phyloP scores from a whole-genome alignment of 2,888 invertebrate species.

The Phasia obesa region DNA sequence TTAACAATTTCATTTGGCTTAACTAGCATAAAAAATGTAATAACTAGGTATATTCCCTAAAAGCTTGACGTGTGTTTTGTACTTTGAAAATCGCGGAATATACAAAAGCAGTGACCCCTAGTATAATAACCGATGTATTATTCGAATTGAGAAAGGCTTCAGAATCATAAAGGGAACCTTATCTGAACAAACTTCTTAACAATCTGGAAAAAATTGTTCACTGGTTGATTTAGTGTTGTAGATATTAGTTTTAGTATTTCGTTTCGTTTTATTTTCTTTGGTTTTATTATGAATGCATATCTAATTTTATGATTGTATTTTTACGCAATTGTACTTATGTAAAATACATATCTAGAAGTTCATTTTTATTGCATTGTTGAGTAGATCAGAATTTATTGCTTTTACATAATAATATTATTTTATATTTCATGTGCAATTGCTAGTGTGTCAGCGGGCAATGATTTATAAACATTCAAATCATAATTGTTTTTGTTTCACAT shows the following conservation, averaged over 20 bases:
- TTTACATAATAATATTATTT: neutral
- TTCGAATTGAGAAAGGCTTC: no score
- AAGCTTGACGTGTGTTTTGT: no score
- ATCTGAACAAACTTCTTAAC: neutral
- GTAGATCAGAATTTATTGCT: constrained; percentile 62
- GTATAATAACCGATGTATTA: no score
- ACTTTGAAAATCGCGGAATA: no score
- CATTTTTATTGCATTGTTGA: constrained; percentile 43
- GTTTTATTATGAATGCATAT: constrained; percentile 52
- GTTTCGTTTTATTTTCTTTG: constrained; percentile 2
- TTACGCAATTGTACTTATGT: neutral
- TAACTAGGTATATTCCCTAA: no score
- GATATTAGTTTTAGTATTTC: neutral
- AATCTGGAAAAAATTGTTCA: neutral
- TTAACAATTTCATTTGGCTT: neutral
- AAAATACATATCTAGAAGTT: constrained; percentile 48
- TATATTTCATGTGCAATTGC: neutral
- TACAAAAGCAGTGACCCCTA: no score
- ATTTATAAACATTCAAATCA: constrained; percentile 57
- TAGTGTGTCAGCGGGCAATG: constrained; percentile 6
- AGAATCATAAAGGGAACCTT: neutral
- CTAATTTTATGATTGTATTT: constrained; percentile 59
- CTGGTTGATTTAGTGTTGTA: neutral
- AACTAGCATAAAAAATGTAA: no score
- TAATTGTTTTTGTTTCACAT: constrained; percentile 57